Conservation (phyloP, 2,797 vertebrate species). For the Synanceia verrucosa region DNA sequence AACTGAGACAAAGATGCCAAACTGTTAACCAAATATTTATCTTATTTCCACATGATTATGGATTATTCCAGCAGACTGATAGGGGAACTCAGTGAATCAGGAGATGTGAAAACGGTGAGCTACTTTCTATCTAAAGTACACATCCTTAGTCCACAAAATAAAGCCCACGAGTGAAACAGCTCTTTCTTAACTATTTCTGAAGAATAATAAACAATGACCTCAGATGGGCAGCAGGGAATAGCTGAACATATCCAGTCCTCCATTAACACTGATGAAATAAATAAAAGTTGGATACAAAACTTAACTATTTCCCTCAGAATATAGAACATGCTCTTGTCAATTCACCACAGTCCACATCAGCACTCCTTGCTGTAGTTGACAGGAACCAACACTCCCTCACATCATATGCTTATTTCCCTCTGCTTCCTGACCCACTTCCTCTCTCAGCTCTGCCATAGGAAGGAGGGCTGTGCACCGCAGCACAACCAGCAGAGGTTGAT, state of each 20-base stretch:
- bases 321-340: slow-evolving; percentile 18
- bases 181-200: background rate
- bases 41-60: slow-evolving; percentile 4
- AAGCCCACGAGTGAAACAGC: background rate
- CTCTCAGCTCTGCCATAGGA: slow-evolving; percentile 42
- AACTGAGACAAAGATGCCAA: slow-evolving; percentile 16
- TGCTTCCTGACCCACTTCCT: slow-evolving; percentile 81
- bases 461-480: slow-evolving; percentile 42
- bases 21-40: slow-evolving; percentile 6
- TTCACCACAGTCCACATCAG: slow-evolving; percentile 27
- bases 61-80: slow-evolving; percentile 17
- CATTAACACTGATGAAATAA: background rate
- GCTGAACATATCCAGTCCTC: background rate
- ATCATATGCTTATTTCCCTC: slow-evolving; percentile 70
- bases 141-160: background rate
- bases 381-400: slow-evolving; percentile 51
- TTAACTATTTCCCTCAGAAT: background rate
- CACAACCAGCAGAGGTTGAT: slow-evolving; percentile 45
- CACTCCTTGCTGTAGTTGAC: slow-evolving; percentile 30
- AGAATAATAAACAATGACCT: background rate
- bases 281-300: slow-evolving; percentile 6
- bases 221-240: background rate
- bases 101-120: background rate
- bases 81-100: background rate
- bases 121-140: background rate